Base-by-base conservation (phyloP, 2,888 invertebrate species). In the Trichopoda pennipes region DNA sequence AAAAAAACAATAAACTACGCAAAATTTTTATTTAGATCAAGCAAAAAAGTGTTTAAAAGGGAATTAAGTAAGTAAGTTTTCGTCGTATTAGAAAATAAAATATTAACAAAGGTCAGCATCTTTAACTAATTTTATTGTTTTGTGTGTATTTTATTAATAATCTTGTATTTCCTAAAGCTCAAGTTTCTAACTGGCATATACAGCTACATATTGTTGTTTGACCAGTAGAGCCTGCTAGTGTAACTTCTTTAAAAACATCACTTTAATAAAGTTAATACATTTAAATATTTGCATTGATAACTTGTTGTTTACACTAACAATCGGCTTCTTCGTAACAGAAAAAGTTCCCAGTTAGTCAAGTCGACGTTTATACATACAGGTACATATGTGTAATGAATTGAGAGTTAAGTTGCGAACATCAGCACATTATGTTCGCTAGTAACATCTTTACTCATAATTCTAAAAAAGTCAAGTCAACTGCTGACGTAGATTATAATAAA, bases 81-180 rank as follows among this genome's bases (percentile, higher is more conserved):
- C n/a, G n/a, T n/a, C n/a, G n/a, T 32, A 32, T 49, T 19, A 8
- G 9, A 17, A 49, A 49, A 17, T 56, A 28, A 66, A 75, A 61
- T 68, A 72, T 68, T 79, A 82, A 79, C 70, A 72, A 75, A 79
- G 75, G 79, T 82, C 79, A 82, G 78, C 82, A 75, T 76, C 73
- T 49, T 60, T 9, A 32, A 53, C 47, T n/a, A 35, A 23, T 7
- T 55, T 17, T n/a, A 55, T 28, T 32, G 74, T 35, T 35, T 47
- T 55, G 23, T 35, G 19, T 51, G 9, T 19, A 12, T 61, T 32
- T 60, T 47, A 56, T 70, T 73, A 38, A 60, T 66, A 66, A 49
- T 55, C 23, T 60, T 51, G 28, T 60, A 19, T 73, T 79, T 61
- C 53, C 68, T 53, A 47, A 61, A 49, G 58, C 72, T 58, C 60